Percentiles rank a stretch among this genome's conserved stretches.
Conservation (phyloP, 2,888 invertebrate species). For the Hirtodrosophila duncani region DNA sequence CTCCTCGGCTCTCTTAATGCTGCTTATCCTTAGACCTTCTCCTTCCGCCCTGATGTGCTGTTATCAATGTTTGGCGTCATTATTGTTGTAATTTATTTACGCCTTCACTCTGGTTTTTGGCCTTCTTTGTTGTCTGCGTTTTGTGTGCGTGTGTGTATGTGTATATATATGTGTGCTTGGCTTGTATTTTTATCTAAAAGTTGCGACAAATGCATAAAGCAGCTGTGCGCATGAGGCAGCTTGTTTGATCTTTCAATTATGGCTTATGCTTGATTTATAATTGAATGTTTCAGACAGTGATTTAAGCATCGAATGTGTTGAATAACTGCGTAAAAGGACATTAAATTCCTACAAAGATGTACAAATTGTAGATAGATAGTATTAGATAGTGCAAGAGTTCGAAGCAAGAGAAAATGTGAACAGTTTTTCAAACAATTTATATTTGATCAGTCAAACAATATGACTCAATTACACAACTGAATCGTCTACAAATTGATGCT, state of each 20-base stretch:
- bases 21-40: too few relatives aligned
- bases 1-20: too few relatives aligned
- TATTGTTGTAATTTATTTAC: conserved; percentile 72
- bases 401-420: too few relatives aligned
- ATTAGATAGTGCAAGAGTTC: too few relatives aligned
- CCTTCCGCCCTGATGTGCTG: conserved; percentile 44
- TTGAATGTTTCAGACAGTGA: conserved; percentile 53
- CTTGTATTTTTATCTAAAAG: conserved; percentile 54
- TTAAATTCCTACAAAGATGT: too few relatives aligned
- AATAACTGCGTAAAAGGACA: too few relatives aligned
- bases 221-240: conserved; percentile 18
- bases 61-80: conserved; percentile 71
- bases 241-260: conserved; percentile 67
- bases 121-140: conserved; percentile 24
- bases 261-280: conserved; percentile 66
- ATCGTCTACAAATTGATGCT: too few relatives aligned
- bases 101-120: too few relatives aligned
- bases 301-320: conserved; percentile 23
- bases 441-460: too few relatives aligned
- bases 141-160: not conserved
- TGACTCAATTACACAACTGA: too few relatives aligned
- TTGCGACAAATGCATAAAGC: conserved; percentile 56
- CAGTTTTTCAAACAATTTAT: too few relatives aligned
- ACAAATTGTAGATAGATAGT: too few relatives aligned
- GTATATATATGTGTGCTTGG: conserved; percentile 1